Base-by-base conservation (phyloP, 2,888 invertebrate species). In the Chrysolina oricalcia region DNA sequence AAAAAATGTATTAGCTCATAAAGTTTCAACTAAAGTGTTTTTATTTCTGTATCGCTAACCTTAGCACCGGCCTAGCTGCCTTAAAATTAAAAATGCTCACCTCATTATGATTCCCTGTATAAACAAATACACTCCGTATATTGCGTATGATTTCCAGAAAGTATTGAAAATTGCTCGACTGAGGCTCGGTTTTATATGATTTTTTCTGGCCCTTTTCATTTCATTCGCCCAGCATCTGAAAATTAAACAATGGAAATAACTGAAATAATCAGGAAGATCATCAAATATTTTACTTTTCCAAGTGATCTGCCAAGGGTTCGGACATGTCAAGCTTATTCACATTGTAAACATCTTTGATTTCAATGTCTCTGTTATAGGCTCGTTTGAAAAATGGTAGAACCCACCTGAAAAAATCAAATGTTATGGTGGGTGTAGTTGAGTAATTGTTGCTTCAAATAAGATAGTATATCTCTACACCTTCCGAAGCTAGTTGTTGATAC, bases 391-490 rank as follows among this genome's bases (percentile, higher is more conserved):
- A 89, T 40, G 91, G 91, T 80, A 92, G 91, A 69, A 93, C 89
- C 93, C 94, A 94, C 90, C 94, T 94, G 88, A 74, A 87, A 86
- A n/a, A n/a, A n/a, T n/a, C n/a, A n/a, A n/a, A n/a, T n/a, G n/a
- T n/a, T n/a, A n/a, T n/a, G n/a, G n/a, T n/a, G n/a, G n/a, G n/a
- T n/a, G n/a, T n/a, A n/a, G n/a, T n/a, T n/a, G n/a, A n/a, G n/a
- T n/a, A n/a, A n/a, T n/a, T n/a, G n/a, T n/a, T n/a, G n/a, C n/a
- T n/a, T n/a, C n/a, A n/a, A n/a, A n/a, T n/a, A n/a, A n/a, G n/a
- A n/a, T n/a, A n/a, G n/a, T n/a, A n/a, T n/a, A n/a, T n/a, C n/a
- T n/a, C n/a, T n/a, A n/a, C n/a, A n/a, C n/a, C n/a, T n/a, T n/a
- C n/a, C n/a, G n/a, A n/a, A n/a, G n/a, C n/a, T n/a, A n/a, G n/a